Conservation (phyloP, 2,797 vertebrate species). For the Chloroceryle inda region DNA sequence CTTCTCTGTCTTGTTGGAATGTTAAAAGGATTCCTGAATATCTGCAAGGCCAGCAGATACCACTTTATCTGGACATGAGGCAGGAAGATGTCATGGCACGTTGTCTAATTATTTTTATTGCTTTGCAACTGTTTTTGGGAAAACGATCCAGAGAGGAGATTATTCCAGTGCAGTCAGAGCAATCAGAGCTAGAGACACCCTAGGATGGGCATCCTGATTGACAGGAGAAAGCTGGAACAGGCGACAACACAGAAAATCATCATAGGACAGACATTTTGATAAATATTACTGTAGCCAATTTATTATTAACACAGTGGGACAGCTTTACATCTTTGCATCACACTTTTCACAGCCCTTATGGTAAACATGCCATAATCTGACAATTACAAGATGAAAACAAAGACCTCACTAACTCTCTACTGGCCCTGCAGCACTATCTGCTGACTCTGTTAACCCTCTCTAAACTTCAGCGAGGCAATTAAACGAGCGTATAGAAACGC, state of each 20-base stretch:
- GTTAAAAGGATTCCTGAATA: constrained; percentile 7
- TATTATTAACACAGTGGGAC: constrained; percentile 68
- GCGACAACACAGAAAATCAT: constrained; percentile 54
- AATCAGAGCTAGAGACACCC: constrained; percentile 7
- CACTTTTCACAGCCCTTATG: constrained; percentile 70
- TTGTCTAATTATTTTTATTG: constrained; percentile 41
- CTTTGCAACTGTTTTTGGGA: constrained; percentile 26
- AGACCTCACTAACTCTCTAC: constrained; percentile 62
- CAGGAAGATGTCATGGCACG: neutral
- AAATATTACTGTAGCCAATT: constrained; percentile 62
- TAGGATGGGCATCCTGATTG: constrained; percentile 51
- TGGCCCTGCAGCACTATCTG: constrained; percentile 33
- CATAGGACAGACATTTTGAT: constrained; percentile 50
- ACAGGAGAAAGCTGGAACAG: constrained; percentile 28
- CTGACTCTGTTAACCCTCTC: constrained; percentile 52
- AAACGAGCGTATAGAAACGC: rapidly evolving
- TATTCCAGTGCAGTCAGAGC: neutral
- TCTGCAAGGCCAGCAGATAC: constrained; percentile 49
- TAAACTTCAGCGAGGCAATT: neutral
- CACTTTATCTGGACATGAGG: neutral
- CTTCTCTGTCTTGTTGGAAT: neutral
- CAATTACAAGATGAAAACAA: constrained; percentile 70
- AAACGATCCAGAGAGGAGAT: constrained; percentile 13
- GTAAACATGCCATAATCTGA: constrained; percentile 69
- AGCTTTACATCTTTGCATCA: constrained; percentile 70